phyloP scores from a whole-genome alignment of 1,140 invertebrate genomes.

The Samia ricini region DNA sequence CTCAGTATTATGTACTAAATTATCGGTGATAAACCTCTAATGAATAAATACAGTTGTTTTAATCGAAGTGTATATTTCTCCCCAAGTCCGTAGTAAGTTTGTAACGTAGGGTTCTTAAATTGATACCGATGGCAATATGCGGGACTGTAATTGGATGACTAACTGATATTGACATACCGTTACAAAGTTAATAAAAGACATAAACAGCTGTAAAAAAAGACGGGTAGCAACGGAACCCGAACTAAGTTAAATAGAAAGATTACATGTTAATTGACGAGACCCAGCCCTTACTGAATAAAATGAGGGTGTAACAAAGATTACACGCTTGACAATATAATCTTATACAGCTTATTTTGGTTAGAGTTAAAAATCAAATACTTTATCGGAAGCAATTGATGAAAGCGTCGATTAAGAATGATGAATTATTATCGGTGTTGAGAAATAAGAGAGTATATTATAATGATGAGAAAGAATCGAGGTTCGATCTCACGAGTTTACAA shows the following conservation, averaged over 20 bases:
- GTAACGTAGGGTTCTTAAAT: slow-evolving; percentile 36
- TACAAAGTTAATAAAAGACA: background rate
- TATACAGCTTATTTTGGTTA: slow-evolving; percentile 52
- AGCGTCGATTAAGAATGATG: background rate
- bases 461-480: background rate
- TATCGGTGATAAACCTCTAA: background rate
- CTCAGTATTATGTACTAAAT: background rate
- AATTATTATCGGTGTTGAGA: background rate
- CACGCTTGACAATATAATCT: slow-evolving; percentile 48
- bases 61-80: no score
- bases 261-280: slow-evolving; percentile 32
- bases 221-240: background rate
- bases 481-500: slow-evolving; percentile 24
- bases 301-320: slow-evolving; percentile 50
- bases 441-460: slow-evolving; percentile 1
- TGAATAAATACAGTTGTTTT: background rate
- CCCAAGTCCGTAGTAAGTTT: no score
- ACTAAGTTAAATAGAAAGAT: slow-evolving; percentile 1
- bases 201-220: background rate
- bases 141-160: slow-evolving; percentile 51
- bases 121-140: slow-evolving; percentile 44
- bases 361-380: slow-evolving; percentile 48
- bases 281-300: slow-evolving; percentile 34
- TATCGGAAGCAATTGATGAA: background rate
- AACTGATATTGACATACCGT: slow-evolving; percentile 45